A percentile compares a stretch with the other conserved stretches of the same genome.
Conservation (phyloP, 2,113 vertebrate species). For the Pristiophorus japonicus region DNA sequence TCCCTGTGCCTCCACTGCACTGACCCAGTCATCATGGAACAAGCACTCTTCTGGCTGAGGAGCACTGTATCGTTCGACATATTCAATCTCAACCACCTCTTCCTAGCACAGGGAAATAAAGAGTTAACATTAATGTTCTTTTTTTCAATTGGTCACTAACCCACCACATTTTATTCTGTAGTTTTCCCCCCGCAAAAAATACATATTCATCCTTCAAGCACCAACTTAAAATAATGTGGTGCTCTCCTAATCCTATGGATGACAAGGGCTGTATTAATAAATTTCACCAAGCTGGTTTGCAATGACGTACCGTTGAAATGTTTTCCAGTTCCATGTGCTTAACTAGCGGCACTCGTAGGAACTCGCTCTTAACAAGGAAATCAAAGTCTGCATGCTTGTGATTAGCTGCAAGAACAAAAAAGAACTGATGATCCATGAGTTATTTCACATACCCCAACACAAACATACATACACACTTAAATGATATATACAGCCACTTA, state of each 20-base stretch:
- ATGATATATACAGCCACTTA: too few species aligned
- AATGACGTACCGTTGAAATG: slow-evolving; percentile 76
- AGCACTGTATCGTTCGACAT: slow-evolving; percentile 83
- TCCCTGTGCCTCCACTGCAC: slow-evolving; percentile 72
- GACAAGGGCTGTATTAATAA: background rate
- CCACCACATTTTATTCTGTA: background rate
- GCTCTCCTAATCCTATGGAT: background rate
- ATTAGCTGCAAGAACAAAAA: slow-evolving; percentile 59
- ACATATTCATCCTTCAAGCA: background rate
- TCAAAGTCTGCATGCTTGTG: slow-evolving; percentile 92
- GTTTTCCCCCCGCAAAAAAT: background rate
- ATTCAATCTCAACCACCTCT: slow-evolving; percentile 93
- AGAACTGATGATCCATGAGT: slow-evolving; percentile 4
- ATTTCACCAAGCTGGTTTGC: background rate
- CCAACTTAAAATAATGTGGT: background rate
- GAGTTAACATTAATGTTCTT: background rate
- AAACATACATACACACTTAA: background rate
- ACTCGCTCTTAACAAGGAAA: slow-evolving; percentile 89
- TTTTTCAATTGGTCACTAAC: background rate
- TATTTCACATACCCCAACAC: background rate
- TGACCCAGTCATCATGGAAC: slow-evolving; percentile 97
- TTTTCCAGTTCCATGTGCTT: slow-evolving; percentile 81
- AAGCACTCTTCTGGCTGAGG: slow-evolving; percentile 91
- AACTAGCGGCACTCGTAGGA: slow-evolving; percentile 73
- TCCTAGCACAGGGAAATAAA: slow-evolving; percentile 66